These are phyloP conservation scores for Crossocerus cetratus DNA, from an alignment of 2,888 invertebrate species.

Conservation along the genomic window DNA sequence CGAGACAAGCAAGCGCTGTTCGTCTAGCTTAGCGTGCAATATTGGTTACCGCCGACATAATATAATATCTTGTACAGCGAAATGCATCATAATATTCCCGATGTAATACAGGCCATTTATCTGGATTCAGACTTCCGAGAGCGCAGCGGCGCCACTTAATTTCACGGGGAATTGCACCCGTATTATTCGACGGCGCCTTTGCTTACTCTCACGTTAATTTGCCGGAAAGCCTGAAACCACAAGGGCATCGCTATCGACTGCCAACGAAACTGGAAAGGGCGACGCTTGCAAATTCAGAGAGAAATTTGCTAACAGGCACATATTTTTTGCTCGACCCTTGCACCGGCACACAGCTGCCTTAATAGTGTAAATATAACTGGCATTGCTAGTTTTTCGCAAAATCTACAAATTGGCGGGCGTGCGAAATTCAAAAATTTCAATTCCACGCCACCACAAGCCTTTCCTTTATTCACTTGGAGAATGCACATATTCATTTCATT, in stretches of 20 bases:
- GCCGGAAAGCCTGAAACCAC: slow-evolving; percentile 22
- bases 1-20: slow-evolving; percentile 63
- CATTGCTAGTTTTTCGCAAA: too few species aligned
- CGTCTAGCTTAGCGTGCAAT: slow-evolving; percentile 66
- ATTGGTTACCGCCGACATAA: slow-evolving; percentile 62
- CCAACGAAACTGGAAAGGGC: slow-evolving; percentile 10
- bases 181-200: slow-evolving; percentile 24
- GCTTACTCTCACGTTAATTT: slow-evolving; percentile 32
- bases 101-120: slow-evolving; percentile 64
- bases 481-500: too few species aligned
- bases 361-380: too few species aligned
- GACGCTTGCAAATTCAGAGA: background rate
- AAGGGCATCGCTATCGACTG: slow-evolving; percentile 21
- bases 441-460: too few species aligned
- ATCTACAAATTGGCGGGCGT: too few species aligned
- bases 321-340: background rate
- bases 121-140: slow-evolving; percentile 58
- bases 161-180: slow-evolving; percentile 54
- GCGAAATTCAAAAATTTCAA: too few species aligned
- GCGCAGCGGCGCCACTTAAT: slow-evolving; percentile 51
- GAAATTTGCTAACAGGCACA: slow-evolving; percentile 11
- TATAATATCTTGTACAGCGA: slow-evolving; percentile 65
- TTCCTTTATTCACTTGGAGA: too few species aligned
- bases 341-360: too few species aligned
- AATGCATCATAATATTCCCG: slow-evolving; percentile 67